Evolutionary conservation across 2,113 vertebrate species (phyloP).

Genomic region (Cacatua alba): DNA sequence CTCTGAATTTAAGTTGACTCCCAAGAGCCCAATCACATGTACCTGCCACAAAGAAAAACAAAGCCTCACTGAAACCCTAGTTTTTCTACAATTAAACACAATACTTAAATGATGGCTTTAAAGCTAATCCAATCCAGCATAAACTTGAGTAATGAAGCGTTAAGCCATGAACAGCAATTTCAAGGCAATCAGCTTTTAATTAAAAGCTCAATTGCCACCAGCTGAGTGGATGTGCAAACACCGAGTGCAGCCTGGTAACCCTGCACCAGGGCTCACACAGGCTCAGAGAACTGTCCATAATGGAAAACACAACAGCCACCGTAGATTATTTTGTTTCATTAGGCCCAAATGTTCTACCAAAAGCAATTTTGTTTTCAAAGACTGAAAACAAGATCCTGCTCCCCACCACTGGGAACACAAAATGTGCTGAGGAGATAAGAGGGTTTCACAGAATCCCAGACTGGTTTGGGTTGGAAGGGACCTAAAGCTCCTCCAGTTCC

Average conservation of each 20-base stretch:
- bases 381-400: neutral
- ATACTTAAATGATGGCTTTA: neutral
- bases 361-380: neutral
- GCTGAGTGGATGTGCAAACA: neutral
- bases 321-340: neutral
- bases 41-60: neutral
- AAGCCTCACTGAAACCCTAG: neutral
- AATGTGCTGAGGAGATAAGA: rapidly evolving
- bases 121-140: neutral
- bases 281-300: neutral
- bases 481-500: neutral
- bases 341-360: neutral
- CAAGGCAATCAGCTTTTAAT: neutral
- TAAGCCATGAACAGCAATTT: neutral
- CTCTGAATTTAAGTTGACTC: neutral
- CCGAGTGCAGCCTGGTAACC: neutral
- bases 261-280: neutral
- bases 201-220: neutral
- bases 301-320: neutral
- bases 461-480: neutral
- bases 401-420: neutral
- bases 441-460: neutral
- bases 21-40: neutral
- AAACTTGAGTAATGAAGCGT: neutral
- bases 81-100: neutral